Percentiles rank a stretch among this genome's conserved stretches.
Conservation (phyloP, 2,888 invertebrate species). For the Operophtera brumata region DNA sequence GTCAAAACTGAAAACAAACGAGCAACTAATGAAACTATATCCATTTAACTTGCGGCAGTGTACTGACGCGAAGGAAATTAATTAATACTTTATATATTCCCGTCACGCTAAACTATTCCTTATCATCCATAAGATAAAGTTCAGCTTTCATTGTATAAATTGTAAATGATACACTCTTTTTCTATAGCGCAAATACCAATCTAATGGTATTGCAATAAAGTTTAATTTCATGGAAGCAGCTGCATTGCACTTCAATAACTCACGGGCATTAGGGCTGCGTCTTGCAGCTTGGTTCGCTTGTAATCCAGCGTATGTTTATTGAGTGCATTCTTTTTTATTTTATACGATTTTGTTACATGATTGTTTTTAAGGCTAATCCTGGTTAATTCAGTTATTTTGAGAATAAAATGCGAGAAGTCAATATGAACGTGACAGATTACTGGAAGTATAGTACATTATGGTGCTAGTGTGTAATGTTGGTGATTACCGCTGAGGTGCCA, state of each 20-base stretch:
- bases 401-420: neutral
- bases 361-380: neutral
- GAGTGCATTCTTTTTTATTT: neutral
- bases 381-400: neutral
- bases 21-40: slow-evolving; percentile 37
- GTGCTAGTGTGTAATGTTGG: no score
- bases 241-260: slow-evolving; percentile 17
- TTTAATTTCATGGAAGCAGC: slow-evolving; percentile 20
- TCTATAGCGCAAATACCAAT: slow-evolving; percentile 13
- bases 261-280: slow-evolving; percentile 23
- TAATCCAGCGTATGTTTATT: slow-evolving; percentile 7
- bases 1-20: slow-evolving; percentile 24
- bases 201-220: slow-evolving; percentile 17
- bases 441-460: no score
- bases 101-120: slow-evolving; percentile 13
- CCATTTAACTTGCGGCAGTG: slow-evolving; percentile 38
- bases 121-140: slow-evolving; percentile 8
- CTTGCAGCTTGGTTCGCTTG: slow-evolving; percentile 8
- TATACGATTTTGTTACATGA: neutral
- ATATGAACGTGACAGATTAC: no score
- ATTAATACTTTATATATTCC: slow-evolving; percentile 31
- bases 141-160: neutral
- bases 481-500: no score
- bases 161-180: slow-evolving; percentile 6
- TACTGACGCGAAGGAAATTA: slow-evolving; percentile 26